phyloP scores from a whole-genome alignment of 2,888 invertebrate species.

The Drosophila paracracens region DNA sequence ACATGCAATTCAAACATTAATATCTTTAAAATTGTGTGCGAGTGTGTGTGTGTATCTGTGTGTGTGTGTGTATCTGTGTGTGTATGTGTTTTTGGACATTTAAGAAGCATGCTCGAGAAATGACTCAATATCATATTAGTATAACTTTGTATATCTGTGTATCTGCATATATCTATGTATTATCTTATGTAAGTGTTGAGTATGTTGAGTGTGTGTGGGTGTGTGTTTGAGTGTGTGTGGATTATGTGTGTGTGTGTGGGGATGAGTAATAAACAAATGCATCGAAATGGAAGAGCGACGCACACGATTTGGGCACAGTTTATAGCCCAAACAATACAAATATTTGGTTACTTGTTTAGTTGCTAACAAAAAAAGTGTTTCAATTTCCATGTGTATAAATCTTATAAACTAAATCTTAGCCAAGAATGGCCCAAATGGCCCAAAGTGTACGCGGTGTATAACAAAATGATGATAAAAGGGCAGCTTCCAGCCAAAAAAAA shows the following conservation, averaged over 20 bases:
- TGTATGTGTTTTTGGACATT: slow-evolving; percentile 21
- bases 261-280: slow-evolving; percentile 35
- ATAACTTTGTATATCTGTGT: slow-evolving; percentile 22
- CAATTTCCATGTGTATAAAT: slow-evolving; percentile 25
- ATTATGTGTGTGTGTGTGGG: slow-evolving; percentile 11
- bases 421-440: slow-evolving; percentile 33
- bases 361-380: slow-evolving; percentile 40
- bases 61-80: background rate
- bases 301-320: slow-evolving; percentile 10
- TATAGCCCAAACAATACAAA: slow-evolving; percentile 3
- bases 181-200: slow-evolving; percentile 23
- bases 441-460: slow-evolving; percentile 30
- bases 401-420: slow-evolving; percentile 57
- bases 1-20: slow-evolving; percentile 70
- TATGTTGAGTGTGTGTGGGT: slow-evolving; percentile 22
- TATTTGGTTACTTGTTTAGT: slow-evolving; percentile 62
- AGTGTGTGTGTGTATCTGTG: too few species aligned
- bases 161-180: background rate
- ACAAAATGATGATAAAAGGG: slow-evolving; percentile 34
- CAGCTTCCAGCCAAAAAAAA: background rate
- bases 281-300: slow-evolving; percentile 51
- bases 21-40: slow-evolving; percentile 47
- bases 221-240: slow-evolving; percentile 9
- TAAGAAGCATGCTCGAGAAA: slow-evolving; percentile 40
- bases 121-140: slow-evolving; percentile 46